phyloP scores from a whole-genome alignment of 2,797 vertebrate species.

The Steatocranus sp. region DNA sequence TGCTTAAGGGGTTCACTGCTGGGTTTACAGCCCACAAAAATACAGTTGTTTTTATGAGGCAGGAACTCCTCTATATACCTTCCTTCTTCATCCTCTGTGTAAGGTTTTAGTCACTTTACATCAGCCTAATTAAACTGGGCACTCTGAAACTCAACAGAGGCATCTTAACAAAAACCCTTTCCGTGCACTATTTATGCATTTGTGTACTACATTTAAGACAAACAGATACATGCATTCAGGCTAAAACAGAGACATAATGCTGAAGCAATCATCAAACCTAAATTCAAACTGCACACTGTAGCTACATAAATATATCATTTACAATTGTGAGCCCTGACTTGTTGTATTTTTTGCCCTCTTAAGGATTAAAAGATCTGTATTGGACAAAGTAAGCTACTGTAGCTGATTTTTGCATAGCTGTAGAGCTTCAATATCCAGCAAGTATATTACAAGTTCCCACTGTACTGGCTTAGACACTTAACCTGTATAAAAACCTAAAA shows the following conservation, averaged over 20 bases:
- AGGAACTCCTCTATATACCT: neutral
- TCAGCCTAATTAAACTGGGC: neutral
- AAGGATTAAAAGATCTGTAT: neutral
- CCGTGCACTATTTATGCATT: neutral
- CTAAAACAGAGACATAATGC: neutral
- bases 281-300: neutral
- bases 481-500: neutral
- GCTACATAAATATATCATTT: neutral
- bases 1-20: conserved; percentile 24
- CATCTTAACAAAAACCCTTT: neutral
- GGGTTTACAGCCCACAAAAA: conserved; percentile 50
- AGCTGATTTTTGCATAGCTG: neutral
- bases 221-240: no score
- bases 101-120: neutral
- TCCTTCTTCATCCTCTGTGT: neutral
- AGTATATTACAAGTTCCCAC: neutral
- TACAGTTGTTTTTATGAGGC: conserved; percentile 36
- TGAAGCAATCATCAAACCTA: neutral
- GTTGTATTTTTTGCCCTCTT: neutral
- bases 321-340: neutral
- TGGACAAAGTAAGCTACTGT: neutral
- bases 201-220: neutral
- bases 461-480: neutral
- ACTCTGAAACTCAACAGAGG: no score
- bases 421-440: neutral